These are phyloP conservation scores for Pardosa pseudoannulata DNA, from an alignment of 2,888 invertebrate species.

Conservation along the genomic window DNA sequence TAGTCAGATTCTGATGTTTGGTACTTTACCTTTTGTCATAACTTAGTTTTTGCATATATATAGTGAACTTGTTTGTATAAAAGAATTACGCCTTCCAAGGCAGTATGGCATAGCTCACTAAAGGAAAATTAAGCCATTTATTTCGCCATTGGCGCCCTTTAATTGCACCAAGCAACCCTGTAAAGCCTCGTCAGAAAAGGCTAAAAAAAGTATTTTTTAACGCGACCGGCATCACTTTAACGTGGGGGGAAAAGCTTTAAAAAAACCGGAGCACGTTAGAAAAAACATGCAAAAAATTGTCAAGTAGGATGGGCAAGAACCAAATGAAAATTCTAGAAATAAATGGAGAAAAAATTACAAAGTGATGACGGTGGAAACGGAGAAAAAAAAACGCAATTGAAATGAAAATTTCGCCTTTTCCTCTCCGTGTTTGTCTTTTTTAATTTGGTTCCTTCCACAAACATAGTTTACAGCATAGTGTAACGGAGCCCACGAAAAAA, in stretches of 20 bases:
- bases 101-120: too few relatives aligned
- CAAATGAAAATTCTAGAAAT: conserved; percentile 40
- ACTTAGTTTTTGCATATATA: too few relatives aligned
- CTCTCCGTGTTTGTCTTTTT: conserved; percentile 4
- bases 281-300: conserved; percentile 28
- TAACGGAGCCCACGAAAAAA: conserved; percentile 3
- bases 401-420: conserved; percentile 42
- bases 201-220: conserved; percentile 17
- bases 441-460: conserved; percentile 18
- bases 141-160: conserved; percentile 8
- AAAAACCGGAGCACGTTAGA: conserved; percentile 12
- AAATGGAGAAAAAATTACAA: conserved; percentile 54
- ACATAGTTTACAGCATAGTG: conserved; percentile 25
- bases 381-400: conserved; percentile 51
- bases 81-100: too few relatives aligned
- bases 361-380: conserved; percentile 39
- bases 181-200: conserved; percentile 23
- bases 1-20: too few relatives aligned
- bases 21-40: too few relatives aligned
- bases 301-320: neutral
- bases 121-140: conserved; percentile 7
- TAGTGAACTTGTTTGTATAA: too few relatives aligned
- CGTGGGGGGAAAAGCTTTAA: neutral
- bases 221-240: conserved; percentile 10
- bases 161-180: conserved; percentile 27